Percentiles rank a stretch among this genome's conserved stretches.
Conservation (phyloP, 2,113 vertebrate species). For the Chamaea fasciata region DNA sequence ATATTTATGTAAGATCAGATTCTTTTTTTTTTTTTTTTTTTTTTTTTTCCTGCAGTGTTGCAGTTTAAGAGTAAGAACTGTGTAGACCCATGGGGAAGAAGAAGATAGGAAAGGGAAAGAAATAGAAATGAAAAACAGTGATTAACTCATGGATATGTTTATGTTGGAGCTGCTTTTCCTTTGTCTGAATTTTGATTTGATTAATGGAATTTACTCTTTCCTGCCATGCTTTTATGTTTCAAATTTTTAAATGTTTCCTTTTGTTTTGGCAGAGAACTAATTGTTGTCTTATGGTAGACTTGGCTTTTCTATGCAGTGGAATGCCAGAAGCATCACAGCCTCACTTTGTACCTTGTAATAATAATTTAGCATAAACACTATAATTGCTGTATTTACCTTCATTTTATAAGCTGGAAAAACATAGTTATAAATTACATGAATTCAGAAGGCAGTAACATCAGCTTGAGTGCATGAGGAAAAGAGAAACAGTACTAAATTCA, state of each 20-base stretch:
- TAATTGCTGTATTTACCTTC: constrained; percentile 29
- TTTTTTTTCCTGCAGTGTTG: neutral
- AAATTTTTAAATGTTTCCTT: neutral
- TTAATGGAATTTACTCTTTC: neutral
- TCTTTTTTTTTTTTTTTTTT: neutral
- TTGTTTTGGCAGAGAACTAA: neutral
- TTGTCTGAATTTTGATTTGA: neutral
- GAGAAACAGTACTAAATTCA: neutral
- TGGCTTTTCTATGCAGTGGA: neutral
- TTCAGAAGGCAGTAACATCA: neutral
- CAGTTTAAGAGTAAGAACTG: neutral
- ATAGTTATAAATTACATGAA: neutral
- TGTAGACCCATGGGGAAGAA: neutral
- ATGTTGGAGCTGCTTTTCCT: neutral
- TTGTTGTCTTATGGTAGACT: neutral
- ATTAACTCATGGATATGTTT: neutral
- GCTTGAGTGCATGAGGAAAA: neutral
- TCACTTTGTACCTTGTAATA: constrained; percentile 6
- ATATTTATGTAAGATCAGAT: neutral
- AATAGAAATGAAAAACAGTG: neutral
- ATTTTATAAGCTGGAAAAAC: constrained; percentile 13
- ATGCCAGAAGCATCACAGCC: neutral
- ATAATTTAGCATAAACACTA: constrained; percentile 10
- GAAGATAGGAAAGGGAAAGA: neutral
- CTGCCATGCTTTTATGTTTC: neutral